Evolutionary conservation across 2,797 vertebrate species (phyloP).

Genomic region (Pelochelys cantorii): DNA sequence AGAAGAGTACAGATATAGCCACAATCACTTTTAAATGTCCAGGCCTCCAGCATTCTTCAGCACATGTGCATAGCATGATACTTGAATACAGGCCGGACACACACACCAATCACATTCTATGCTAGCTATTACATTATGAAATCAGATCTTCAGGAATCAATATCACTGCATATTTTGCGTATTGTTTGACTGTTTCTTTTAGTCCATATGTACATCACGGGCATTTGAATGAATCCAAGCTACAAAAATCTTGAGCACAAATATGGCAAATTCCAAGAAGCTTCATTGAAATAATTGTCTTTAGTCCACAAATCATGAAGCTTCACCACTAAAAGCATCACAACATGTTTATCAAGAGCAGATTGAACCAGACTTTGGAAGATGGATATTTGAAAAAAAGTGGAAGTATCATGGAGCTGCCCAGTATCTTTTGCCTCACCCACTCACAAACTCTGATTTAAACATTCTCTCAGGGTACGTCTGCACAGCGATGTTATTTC

Average conservation of each 20-base stretch:
- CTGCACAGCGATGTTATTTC: too few species aligned
- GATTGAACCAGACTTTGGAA: background rate
- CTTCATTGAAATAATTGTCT: background rate
- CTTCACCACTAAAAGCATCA: background rate
- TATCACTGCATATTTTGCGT: background rate
- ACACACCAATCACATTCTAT: background rate
- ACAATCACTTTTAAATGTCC: background rate
- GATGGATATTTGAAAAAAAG: background rate
- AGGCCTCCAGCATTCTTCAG: background rate
- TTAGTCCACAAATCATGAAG: background rate
- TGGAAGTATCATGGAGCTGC: background rate
- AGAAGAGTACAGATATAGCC: background rate
- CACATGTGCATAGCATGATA: background rate
- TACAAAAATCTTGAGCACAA: background rate
- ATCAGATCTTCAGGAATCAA: too few species aligned
- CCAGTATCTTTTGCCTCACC: background rate
- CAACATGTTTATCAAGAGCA: background rate
- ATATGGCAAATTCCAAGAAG: background rate
- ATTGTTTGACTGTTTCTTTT: background rate
- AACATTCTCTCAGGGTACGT: background rate
- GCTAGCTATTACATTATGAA: background rate
- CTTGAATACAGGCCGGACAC: background rate
- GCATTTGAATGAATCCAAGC: background rate
- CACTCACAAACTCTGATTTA: background rate
- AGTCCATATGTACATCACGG: background rate